Evolutionary conservation across 30 jellyfish, hydroid and myxozoan genomes (phyloP).

Genomic region (Turritopsis rubra): DNA sequence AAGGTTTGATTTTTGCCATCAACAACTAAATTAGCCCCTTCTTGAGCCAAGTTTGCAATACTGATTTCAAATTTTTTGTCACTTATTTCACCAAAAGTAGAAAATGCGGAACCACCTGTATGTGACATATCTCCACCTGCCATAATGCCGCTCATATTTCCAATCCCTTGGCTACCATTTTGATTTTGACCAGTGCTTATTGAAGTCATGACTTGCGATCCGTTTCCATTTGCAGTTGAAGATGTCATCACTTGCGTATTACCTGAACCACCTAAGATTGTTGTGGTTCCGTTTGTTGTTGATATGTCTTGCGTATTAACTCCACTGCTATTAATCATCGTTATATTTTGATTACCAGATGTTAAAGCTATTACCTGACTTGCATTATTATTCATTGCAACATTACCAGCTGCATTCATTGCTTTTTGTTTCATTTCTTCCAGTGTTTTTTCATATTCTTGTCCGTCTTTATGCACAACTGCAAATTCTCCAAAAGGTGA

Average conservation of each 20-base stretch:
- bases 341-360: background rate
- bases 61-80: background rate
- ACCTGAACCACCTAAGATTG: background rate
- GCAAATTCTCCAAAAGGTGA: slow-evolving; percentile 67
- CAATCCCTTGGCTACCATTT: background rate
- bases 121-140: background rate
- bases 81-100: background rate
- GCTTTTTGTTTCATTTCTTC: slow-evolving; percentile 26
- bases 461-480: slow-evolving; percentile 70
- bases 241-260: background rate
- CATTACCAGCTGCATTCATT: background rate
- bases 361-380: background rate
- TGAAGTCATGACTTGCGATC: background rate
- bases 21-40: background rate
- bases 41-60: slow-evolving; percentile 2
- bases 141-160: background rate
- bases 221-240: background rate
- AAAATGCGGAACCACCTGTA: background rate
- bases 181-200: background rate
- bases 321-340: background rate
- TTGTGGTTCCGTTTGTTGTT: background rate
- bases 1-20: background rate
- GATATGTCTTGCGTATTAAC: background rate
- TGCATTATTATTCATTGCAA: background rate
- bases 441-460: slow-evolving; percentile 26